phyloP scores from a whole-genome alignment of 2,113 vertebrate species.

The Diadophis punctatus region DNA sequence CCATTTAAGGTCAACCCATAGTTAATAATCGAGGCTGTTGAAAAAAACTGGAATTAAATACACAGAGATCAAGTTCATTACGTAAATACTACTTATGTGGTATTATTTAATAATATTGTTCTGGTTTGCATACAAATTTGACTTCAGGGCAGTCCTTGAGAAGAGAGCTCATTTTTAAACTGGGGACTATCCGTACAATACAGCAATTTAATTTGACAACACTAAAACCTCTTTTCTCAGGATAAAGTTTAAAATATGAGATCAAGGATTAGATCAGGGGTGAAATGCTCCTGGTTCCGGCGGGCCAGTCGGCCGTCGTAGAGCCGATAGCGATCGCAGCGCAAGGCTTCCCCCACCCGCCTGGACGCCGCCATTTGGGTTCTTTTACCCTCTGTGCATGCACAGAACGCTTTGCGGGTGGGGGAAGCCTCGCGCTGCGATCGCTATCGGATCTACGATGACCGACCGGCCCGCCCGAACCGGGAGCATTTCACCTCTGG shows the following conservation, averaged over 20 bases:
- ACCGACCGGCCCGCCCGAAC: no score
- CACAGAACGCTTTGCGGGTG: no score
- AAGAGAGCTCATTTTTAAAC: background rate
- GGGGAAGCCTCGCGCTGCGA: no score
- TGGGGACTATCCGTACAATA: background rate
- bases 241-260: background rate
- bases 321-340: no score
- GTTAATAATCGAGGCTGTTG: background rate
- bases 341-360: no score
- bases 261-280: background rate
- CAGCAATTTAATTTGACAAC: background rate
- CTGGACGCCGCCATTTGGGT: no score
- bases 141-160: background rate
- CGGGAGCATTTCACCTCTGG: no score
- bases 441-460: no score
- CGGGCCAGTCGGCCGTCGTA: no score
- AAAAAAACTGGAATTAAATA: background rate
- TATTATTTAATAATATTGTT: background rate
- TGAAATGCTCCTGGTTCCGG: no score
- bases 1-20: background rate
- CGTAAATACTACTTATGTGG: background rate
- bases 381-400: no score
- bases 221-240: conserved; percentile 1
- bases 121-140: background rate
- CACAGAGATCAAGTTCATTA: background rate